Conservation (phyloP, 2,113 vertebrate genomes). For the Phycodurus eques region DNA sequence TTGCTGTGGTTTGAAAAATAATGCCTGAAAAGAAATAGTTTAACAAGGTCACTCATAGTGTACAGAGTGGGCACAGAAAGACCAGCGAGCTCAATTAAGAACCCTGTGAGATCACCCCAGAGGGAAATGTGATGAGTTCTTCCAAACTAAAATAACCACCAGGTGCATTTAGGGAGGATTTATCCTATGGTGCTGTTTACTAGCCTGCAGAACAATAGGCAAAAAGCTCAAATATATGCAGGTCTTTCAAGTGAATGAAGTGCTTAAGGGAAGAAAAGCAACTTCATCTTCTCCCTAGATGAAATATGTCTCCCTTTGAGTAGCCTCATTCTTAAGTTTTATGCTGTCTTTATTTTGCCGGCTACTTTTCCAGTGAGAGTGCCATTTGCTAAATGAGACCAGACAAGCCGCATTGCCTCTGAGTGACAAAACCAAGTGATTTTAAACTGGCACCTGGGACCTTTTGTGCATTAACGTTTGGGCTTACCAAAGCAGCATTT, state of each 20-base stretch:
- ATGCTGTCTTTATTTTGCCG: constrained; percentile 10
- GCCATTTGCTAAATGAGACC: constrained; percentile 18
- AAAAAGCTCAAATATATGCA: constrained; percentile 21
- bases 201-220: constrained; percentile 30
- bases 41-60: constrained; percentile 47
- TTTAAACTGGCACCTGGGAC: constrained; percentile 23
- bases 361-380: constrained; percentile 5
- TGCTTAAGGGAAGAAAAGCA: constrained; percentile 41
- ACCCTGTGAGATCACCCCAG: constrained; percentile 36
- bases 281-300: constrained; percentile 37
- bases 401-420: constrained; percentile 15
- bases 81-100: constrained; percentile 40
- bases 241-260: constrained; percentile 33
- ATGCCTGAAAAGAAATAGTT: constrained; percentile 2
- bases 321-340: constrained; percentile 17
- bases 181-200: constrained; percentile 33
- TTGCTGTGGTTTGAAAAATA: not conserved
- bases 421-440: constrained; percentile 22
- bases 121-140: constrained; percentile 16
- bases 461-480: constrained; percentile 13
- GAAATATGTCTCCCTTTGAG: constrained; percentile 25
- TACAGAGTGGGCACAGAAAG: constrained; percentile 15
- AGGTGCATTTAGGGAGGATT: constrained; percentile 31
- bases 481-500: constrained; percentile 39
- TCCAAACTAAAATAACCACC: constrained; percentile 24